Percentiles rank a stretch among this genome's conserved stretches.
phyloP scores from a whole-genome alignment of 2,888 invertebrate genomes.

The Aromia moschata region DNA sequence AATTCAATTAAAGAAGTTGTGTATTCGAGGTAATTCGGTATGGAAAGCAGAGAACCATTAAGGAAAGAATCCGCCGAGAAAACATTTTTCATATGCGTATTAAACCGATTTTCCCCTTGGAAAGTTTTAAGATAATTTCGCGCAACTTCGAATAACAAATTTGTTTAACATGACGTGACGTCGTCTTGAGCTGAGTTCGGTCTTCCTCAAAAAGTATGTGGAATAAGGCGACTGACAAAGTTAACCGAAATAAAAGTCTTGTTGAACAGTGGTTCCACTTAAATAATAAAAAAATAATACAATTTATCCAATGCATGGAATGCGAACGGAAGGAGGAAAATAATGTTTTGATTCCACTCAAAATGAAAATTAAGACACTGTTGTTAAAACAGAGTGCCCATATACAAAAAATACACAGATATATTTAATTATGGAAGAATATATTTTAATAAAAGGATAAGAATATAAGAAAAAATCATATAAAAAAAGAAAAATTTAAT shows the following conservation, averaged over 20 bases:
- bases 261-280: too few species aligned
- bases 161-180: constrained; percentile 13
- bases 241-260: constrained; percentile 13
- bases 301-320: too few species aligned
- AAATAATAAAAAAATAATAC: too few species aligned
- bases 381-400: too few species aligned
- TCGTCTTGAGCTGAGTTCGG: constrained; percentile 5
- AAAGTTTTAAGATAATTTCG: constrained; percentile 19
- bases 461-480: too few species aligned
- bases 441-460: too few species aligned
- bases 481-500: too few species aligned
- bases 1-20: constrained; percentile 30
- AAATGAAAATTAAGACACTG: too few species aligned
- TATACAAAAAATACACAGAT: too few species aligned
- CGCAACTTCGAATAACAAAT: constrained; percentile 9
- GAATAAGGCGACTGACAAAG: neutral
- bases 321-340: too few species aligned
- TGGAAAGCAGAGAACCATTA: constrained; percentile 19
- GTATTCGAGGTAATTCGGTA: constrained; percentile 28
- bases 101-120: constrained; percentile 7
- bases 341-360: too few species aligned
- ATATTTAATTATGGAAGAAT: too few species aligned
- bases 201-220: constrained; percentile 9
- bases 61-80: constrained; percentile 6
- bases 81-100: constrained; percentile 15